Base-by-base conservation (phyloP, 2,113 vertebrate species). In the Glareola pratincola region DNA sequence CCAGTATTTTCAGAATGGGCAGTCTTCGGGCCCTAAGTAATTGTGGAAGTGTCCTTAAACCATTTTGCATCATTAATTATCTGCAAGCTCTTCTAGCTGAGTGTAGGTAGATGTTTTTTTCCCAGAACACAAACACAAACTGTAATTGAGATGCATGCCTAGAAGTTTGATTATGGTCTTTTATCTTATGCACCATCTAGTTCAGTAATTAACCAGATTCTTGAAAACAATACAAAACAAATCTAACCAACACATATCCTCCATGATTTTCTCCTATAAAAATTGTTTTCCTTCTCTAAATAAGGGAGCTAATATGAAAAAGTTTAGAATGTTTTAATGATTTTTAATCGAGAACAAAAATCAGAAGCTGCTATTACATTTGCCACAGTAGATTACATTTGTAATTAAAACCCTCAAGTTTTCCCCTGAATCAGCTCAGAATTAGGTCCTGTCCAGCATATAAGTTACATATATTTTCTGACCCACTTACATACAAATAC, bases 291-390 rank as follows among this genome's bases (percentile, higher is more conserved):
- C 6, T 84, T 39, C 21, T 9, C 18, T n/a, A 51, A 79, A 59
- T 39, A 68, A 72, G 6, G 30, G 9, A 85, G 51, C 1, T 19
- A 68, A 64, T 41, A 84, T 11, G 12, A 64, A 84, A 79, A 69
- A 27, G 1, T 6, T 36, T 60, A 27, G 8, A 69, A 18, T 48
- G 12, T 66, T 83, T 90, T 83, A 89, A 77, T 64, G 8, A 19
- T n/a, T 90, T 91, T 90, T 60, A 60, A 74, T 67, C 30, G 66
- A 73, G 13, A 27, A 84, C 75, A 89, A 60, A 69, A 36, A 41
- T 26, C 32, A 71, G 43, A 72, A 79, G 13, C 7, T 68, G 17
- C 12, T 72, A 78, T 41, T 62, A 45, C 4, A 66, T 62, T 86
- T 73, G 22, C 77, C 30, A 81, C 22, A 62, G 23, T 53, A 86